These are phyloP conservation scores for Brachionus manjavacas DNA, from an alignment of 1,140 invertebrate genomes.

Conservation along the genomic window DNA sequence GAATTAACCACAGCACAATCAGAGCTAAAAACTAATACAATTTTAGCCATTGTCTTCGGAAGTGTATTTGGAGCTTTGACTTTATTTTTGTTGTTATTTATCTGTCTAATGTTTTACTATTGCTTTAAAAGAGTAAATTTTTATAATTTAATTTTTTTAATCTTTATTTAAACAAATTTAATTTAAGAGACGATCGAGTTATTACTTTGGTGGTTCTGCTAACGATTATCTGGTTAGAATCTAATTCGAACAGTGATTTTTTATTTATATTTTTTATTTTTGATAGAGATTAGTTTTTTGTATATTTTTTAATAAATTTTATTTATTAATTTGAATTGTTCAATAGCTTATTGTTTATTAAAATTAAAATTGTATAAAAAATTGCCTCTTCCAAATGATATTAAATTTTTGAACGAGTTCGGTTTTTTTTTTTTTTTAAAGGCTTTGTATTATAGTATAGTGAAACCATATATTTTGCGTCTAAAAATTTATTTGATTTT, in stretches of 20 bases:
- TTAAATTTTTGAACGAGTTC: background rate
- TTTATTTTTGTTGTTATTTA: background rate
- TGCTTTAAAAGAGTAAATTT: constrained; percentile 4
- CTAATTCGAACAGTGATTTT: background rate
- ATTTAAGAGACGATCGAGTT: background rate
- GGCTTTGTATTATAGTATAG: background rate
- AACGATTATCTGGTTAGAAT: constrained; percentile 26
- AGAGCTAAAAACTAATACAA: background rate
- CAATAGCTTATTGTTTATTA: background rate
- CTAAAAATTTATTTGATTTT: background rate
- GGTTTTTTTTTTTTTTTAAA: background rate
- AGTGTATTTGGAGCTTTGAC: background rate
- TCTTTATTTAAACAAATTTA: background rate
- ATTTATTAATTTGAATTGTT: background rate
- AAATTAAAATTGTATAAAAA: background rate
- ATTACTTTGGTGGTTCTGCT: background rate
- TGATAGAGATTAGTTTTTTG: background rate
- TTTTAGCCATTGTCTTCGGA: background rate
- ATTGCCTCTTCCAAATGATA: background rate
- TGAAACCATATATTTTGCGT: background rate
- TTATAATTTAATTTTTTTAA: background rate
- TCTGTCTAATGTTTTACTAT: background rate
- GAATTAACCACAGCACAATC: background rate
- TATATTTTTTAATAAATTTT: background rate
- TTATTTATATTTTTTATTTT: background rate